Percentiles rank a stretch among this genome's conserved stretches.
These are phyloP conservation scores for Dryobota labecula DNA, from an alignment of 2,888 invertebrate genomes.

Conservation along the genomic window DNA sequence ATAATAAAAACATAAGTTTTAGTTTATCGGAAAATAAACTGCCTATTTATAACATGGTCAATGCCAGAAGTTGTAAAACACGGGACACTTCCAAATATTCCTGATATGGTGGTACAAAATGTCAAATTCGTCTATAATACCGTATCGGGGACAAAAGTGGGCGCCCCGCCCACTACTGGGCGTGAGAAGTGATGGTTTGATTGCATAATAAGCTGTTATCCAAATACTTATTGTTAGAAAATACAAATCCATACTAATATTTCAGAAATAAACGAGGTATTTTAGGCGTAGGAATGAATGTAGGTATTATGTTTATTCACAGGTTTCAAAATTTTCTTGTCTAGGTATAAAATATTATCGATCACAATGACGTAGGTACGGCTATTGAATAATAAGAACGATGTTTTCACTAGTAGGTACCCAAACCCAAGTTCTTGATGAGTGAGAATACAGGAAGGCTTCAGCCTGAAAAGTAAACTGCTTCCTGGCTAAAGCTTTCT, in stretches of 20 bases:
- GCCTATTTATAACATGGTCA: conserved; percentile 36
- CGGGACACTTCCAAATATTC: conserved; percentile 34
- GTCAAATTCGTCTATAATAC: conserved; percentile 57
- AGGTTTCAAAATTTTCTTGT: conserved; percentile 11
- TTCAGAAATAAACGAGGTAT: conserved; percentile 6
- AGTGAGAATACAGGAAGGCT: too few relatives aligned
- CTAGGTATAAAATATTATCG: not conserved
- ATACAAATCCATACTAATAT: too few relatives aligned
- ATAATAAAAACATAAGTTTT: conserved; percentile 47
- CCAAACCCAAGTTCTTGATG: too few relatives aligned
- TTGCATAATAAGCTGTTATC: conserved; percentile 35
- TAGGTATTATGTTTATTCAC: not conserved
- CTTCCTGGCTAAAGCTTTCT: too few relatives aligned
- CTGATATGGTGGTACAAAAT: conserved; percentile 47
- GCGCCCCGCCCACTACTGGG: conserved; percentile 56
- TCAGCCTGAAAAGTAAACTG: too few relatives aligned
- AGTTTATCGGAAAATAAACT: conserved; percentile 41
- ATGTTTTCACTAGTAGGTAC: too few relatives aligned
- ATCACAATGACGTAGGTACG: not conserved
- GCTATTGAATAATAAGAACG: too few relatives aligned
- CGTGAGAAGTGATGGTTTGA: conserved; percentile 38
- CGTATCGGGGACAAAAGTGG: conserved; percentile 58
- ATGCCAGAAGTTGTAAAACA: conserved; percentile 38
- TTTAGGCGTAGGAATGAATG: conserved; percentile 14
- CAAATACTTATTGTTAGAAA: conserved; percentile 15